These are phyloP conservation scores for Erynnis tages DNA, from an alignment of 2,888 invertebrate species.

Conservation along the genomic window DNA sequence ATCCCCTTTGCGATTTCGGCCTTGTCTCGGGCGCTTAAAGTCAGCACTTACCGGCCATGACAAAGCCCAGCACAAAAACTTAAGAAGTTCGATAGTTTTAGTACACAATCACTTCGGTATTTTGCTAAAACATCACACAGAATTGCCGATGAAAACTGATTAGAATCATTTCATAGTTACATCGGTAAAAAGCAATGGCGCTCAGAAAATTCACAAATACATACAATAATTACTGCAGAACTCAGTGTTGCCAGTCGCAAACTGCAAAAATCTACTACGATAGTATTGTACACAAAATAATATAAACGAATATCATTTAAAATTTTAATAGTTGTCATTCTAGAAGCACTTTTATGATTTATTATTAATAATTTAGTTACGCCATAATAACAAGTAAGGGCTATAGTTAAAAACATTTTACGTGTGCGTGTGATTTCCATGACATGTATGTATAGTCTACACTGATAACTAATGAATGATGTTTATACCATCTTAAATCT, in stretches of 20 bases:
- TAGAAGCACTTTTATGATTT: no score
- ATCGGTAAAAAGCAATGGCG: constrained; percentile 81
- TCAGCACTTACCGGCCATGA: constrained; percentile 91
- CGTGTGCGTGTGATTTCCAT: no score
- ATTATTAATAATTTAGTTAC: no score
- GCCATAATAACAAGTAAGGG: no score
- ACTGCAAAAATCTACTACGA: constrained; percentile 44
- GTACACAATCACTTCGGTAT: constrained; percentile 76
- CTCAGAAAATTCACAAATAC: constrained; percentile 78
- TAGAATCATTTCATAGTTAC: constrained; percentile 82
- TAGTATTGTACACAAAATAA: not conserved
- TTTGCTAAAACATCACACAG: constrained; percentile 80
- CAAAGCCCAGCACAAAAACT: constrained; percentile 83
- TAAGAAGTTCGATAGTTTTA: constrained; percentile 78
- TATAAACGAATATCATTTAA: no score
- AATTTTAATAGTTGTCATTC: no score
- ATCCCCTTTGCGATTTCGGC: constrained; percentile 81
- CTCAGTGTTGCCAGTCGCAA: constrained; percentile 57
- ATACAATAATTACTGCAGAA: constrained; percentile 78
- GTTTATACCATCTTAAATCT: no score
- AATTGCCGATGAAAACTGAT: constrained; percentile 82
- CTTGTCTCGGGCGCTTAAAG: constrained; percentile 81
- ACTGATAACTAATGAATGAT: no score
- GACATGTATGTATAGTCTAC: no score
- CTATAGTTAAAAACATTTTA: no score